phyloP scores from a whole-genome alignment of 2,113 vertebrate species.

The Brachypodius melanocephalos region DNA sequence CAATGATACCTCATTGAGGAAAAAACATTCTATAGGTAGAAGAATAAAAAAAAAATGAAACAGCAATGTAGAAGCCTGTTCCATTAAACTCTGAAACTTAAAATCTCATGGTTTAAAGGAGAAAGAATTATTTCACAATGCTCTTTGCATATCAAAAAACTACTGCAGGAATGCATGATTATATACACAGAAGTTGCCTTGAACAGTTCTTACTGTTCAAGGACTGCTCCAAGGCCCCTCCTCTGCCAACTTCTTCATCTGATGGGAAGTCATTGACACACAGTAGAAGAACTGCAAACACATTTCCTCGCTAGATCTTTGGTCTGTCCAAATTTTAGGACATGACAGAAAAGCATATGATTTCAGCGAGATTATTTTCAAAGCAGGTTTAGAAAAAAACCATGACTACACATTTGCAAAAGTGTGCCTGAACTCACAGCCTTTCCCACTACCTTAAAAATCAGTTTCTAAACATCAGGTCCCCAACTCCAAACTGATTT shows the following conservation, averaged over 20 bases:
- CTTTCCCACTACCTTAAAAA: neutral
- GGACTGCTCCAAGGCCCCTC: neutral
- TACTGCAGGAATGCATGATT: neutral
- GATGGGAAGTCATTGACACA: neutral
- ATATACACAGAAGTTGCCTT: neutral
- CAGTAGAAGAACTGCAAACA: neutral
- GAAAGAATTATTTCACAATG: neutral
- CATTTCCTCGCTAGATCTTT: neutral
- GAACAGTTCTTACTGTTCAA: neutral
- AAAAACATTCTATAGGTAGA: neutral
- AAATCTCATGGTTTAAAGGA: neutral
- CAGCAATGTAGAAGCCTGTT: neutral
- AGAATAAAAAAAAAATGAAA: neutral
- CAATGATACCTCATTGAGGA: neutral
- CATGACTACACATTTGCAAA: neutral
- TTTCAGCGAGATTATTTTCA: neutral
- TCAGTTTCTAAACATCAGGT: neutral
- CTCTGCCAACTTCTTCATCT: slow-evolving; percentile 19
- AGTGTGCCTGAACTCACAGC: neutral
- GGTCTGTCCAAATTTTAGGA: neutral
- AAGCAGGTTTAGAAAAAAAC: neutral
- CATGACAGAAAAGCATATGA: neutral
- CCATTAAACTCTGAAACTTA: neutral
- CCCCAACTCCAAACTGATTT: neutral
- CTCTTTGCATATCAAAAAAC: neutral